phyloP scores from a whole-genome alignment of 2,113 vertebrate species.

The Jaculus jaculus region DNA sequence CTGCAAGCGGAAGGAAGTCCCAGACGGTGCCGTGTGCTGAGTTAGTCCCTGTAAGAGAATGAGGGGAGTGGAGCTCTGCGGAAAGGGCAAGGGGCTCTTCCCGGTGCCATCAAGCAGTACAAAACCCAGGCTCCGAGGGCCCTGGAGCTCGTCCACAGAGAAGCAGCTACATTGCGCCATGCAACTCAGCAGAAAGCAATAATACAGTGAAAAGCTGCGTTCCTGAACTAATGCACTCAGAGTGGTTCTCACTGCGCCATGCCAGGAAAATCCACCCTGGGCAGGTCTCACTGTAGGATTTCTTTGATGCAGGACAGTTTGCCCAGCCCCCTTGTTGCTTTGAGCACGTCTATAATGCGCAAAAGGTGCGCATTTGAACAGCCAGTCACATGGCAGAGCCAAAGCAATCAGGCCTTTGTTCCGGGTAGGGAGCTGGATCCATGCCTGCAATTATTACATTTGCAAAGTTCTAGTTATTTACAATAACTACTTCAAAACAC shows the following conservation, averaged over 20 bases:
- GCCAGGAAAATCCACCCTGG: slow-evolving; percentile 25
- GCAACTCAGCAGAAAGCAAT: background rate
- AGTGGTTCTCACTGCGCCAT: background rate
- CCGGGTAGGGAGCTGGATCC: background rate
- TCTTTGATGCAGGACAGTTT: background rate
- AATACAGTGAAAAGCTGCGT: background rate
- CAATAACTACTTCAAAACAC: background rate
- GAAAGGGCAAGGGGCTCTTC: background rate
- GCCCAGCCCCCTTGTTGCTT: background rate
- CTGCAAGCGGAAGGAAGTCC: background rate
- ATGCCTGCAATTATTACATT: background rate
- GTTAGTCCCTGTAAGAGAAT: background rate
- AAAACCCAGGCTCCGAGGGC: background rate
- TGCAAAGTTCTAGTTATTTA: background rate
- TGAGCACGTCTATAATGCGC: background rate
- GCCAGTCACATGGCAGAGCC: rapidly evolving
- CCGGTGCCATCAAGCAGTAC: background rate
- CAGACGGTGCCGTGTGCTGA: background rate
- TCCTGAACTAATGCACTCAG: slow-evolving; percentile 15
- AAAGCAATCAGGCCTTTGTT: background rate
- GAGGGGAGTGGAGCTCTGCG: rapidly evolving
- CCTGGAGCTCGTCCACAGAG: background rate
- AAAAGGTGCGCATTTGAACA: background rate
- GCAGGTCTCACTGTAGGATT: slow-evolving; percentile 1
- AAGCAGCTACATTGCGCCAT: background rate